Base-by-base conservation (phyloP, 2,888 invertebrate genomes). In the Cheilosia urbana region DNA sequence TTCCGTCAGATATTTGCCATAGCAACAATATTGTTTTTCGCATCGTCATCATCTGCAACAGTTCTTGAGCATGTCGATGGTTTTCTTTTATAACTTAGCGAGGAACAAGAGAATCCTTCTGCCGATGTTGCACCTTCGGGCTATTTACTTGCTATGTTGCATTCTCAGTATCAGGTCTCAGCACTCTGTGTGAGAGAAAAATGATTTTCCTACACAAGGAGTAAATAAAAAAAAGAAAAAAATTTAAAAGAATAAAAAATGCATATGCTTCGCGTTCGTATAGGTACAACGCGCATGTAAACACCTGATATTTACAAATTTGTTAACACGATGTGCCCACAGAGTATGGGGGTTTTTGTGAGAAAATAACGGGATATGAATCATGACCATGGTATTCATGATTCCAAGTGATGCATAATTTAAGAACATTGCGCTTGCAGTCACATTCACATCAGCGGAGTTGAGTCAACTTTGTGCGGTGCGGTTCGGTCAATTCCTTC, bases 341-440 rank as follows among this genome's bases (percentile, higher is more conserved):
- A 76, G 79, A 51, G 49, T 57, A 49, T 68, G 57, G 84, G 88
- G 81, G 76, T 79, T 71, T 65, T 88, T 89, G 90, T 90, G 88
- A 89, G 89, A 89, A 91, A 88, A 89, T 91, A 91, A 91, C 91
- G 91, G 91, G 90, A 91, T 89, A 90, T 91, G 91, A 91, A 91
- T 91, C 91, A 91, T 91, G 91, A 91, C 91, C 90, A 89, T 90
- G 91, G 89, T 90, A 91, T 89, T 90, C 90, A 90, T 90, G 91
- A 90, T 91, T 90, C 90, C 89, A 89, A 90, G 89, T 90, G 71
- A 79, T 81, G 87, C 84, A 85, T 85, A 85, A 76, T 80, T 85
- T 80, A 85, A 85, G 76, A 85, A 51, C 60, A 42, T 40, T 42
- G 69, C 69, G 69, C 69, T 58, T 55, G 80, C 76, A 69, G 68